A percentile compares a stretch with the other conserved stretches of the same genome.
Evolutionary conservation across 2,888 invertebrate genomes (phyloP).

Genomic region (Diarsia brunnea): DNA sequence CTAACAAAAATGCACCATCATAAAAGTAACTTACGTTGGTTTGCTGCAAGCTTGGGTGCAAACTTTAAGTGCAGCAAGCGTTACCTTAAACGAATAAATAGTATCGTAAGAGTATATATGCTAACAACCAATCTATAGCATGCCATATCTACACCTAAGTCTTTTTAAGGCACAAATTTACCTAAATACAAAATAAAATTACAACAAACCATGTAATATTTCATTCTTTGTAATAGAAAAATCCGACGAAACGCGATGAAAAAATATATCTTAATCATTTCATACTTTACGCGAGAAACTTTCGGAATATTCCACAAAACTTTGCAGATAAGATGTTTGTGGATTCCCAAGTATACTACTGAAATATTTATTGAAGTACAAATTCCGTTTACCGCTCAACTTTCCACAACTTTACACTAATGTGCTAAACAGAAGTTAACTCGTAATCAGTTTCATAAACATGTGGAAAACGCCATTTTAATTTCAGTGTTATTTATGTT

Average conservation of each 20-base stretch:
- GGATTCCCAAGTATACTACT: constrained; percentile 57
- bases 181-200: constrained; percentile 4
- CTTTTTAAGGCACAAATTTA: neutral
- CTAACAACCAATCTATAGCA: no score
- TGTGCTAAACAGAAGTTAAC: constrained; percentile 42
- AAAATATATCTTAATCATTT: constrained; percentile 51
- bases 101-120: no score
- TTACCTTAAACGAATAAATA: no score
- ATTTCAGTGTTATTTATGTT: neutral
- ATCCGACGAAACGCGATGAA: constrained; percentile 18
- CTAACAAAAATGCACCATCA: no score
- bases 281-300: constrained; percentile 42
- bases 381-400: constrained; percentile 58
- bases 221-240: constrained; percentile 16
- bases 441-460: constrained; percentile 43
- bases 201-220: constrained; percentile 24
- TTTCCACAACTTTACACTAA: constrained; percentile 55
- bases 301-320: constrained; percentile 44
- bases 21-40: no score
- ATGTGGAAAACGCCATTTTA: constrained; percentile 11
- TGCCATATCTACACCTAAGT: no score
- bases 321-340: constrained; percentile 52
- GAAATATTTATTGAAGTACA: constrained; percentile 65
- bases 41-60: no score
- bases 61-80: no score